Percentiles rank a stretch among this genome's conserved stretches.
Evolutionary conservation across 2,888 invertebrate species (phyloP).

Genomic region (Stenichneumon culpator): DNA sequence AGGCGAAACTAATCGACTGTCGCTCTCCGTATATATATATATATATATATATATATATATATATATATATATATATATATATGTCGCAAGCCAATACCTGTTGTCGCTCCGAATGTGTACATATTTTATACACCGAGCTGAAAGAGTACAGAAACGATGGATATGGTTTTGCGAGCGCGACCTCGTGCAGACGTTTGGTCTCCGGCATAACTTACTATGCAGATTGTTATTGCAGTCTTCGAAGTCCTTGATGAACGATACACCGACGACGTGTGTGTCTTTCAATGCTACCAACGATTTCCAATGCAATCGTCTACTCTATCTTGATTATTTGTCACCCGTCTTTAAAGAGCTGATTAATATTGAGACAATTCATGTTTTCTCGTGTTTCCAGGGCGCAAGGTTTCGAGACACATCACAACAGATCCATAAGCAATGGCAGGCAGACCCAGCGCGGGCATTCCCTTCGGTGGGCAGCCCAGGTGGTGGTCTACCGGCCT

Average conservation of each 20-base stretch:
- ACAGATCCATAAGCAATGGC: constrained; percentile 91
- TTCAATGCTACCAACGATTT: not conserved
- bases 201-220: constrained; percentile 55
- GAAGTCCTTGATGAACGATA: constrained; percentile 47
- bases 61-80: too few relatives aligned
- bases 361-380: not conserved
- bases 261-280: constrained; percentile 4
- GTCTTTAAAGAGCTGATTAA: not conserved
- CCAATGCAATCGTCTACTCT: not conserved
- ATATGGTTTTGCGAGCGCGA: constrained; percentile 15
- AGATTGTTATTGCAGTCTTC: constrained; percentile 21
- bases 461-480: constrained; percentile 82
- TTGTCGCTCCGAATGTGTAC: constrained; percentile 4
- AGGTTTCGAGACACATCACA: constrained; percentile 91
- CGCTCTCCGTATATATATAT: not conserved
- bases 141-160: constrained; percentile 13
- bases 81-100: constrained; percentile 50
- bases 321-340: constrained; percentile 30
- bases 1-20: constrained; percentile 77
- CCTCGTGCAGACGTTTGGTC: constrained; percentile 47
- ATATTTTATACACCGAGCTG: constrained; percentile 6
- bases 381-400: constrained; percentile 85
- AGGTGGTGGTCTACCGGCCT: constrained; percentile 57
- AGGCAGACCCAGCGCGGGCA: constrained; percentile 85
- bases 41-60: too few relatives aligned